Evolutionary conservation across 2,888 invertebrate genomes (phyloP).

Genomic region (Nyleta sp.): DNA sequence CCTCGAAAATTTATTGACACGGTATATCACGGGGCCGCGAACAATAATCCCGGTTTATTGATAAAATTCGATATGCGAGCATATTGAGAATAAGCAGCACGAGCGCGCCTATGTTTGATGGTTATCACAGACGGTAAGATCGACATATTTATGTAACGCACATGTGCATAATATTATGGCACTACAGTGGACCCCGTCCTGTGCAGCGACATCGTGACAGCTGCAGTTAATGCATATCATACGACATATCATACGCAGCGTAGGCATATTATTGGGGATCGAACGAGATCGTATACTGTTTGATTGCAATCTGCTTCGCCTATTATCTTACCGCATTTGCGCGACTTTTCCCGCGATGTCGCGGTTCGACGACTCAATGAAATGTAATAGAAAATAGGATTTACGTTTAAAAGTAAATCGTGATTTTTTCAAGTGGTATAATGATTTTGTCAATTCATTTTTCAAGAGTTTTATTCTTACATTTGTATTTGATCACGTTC

Average conservation of each 20-base stretch:
- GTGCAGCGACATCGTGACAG: constrained; percentile 70
- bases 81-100: constrained; percentile 51
- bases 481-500: too few species aligned
- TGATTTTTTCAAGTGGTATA: too few species aligned
- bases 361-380: background rate
- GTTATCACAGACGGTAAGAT: constrained; percentile 74
- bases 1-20: constrained; percentile 41
- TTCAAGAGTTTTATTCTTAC: too few species aligned
- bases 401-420: too few species aligned
- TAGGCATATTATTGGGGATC: constrained; percentile 65
- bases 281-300: constrained; percentile 67
- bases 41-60: constrained; percentile 60
- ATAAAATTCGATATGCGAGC: constrained; percentile 46
- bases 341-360: background rate
- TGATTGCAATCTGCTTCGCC: constrained; percentile 24
- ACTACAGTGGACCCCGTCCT: constrained; percentile 67
- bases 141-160: constrained; percentile 79
- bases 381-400: background rate
- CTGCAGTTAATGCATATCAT: constrained; percentile 79
- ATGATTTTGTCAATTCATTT: too few species aligned
- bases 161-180: constrained; percentile 79
- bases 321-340: background rate
- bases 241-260: constrained; percentile 57
- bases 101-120: constrained; percentile 68
- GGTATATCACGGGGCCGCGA: constrained; percentile 34